Evolutionary conservation across 2,113 vertebrate species (phyloP).

Genomic region (Pseudopipra pipra): DNA sequence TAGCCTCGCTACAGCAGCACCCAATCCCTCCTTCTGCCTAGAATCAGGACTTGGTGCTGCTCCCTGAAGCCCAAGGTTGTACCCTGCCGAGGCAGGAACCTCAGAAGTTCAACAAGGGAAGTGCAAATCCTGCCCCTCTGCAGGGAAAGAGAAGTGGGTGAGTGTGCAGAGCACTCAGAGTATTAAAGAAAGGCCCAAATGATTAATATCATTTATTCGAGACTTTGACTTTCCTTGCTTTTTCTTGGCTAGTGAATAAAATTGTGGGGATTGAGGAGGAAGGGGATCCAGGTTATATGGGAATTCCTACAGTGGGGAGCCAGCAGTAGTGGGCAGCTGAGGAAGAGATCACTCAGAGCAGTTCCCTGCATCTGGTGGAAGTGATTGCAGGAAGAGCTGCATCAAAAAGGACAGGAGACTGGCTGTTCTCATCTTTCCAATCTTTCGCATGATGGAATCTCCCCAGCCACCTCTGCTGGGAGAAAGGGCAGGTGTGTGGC

Average conservation of each 20-base stretch:
- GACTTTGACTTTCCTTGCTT: not conserved
- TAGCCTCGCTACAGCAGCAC: rapidly evolving
- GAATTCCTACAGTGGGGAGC: not conserved
- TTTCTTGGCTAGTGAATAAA: not conserved
- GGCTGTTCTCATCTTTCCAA: not conserved
- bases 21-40: not conserved
- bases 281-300: rapidly evolving
- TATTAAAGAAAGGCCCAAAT: not conserved
- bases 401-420: not conserved
- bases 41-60: not conserved
- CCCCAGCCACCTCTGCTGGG: not conserved
- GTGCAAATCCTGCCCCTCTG: not conserved
- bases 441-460: not conserved
- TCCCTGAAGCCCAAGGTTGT: not conserved
- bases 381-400: rapidly evolving
- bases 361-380: not conserved
- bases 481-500: not conserved
- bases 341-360: not conserved
- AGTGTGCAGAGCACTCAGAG: not conserved
- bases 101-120: not conserved
- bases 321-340: not conserved
- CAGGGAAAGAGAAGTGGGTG: not conserved
- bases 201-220: not conserved
- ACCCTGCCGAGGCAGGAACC: not conserved
- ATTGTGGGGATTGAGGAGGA: not conserved